Conservation (phyloP, 2,888 invertebrate genomes). For the Drosophila imparisetae region DNA sequence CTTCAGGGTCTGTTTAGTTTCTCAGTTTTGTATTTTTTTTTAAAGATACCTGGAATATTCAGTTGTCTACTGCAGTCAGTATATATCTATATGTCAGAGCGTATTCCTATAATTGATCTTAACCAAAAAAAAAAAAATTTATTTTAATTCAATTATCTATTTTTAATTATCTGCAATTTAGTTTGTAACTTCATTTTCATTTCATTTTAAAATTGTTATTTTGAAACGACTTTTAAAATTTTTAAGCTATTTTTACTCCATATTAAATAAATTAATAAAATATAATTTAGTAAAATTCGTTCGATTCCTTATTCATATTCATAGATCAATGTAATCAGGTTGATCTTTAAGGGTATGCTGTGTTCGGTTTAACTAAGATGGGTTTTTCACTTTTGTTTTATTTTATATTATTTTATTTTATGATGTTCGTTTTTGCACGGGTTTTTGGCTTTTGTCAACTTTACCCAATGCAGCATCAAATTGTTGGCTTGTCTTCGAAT, state of each 20-base stretch:
- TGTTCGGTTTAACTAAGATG: rapidly evolving
- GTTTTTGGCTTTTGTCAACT: conserved; percentile 72
- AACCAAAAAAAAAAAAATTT: rapidly evolving
- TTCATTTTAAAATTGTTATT: background rate
- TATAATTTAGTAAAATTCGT: background rate
- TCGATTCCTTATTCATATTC: background rate
- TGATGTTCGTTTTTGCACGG: conserved; percentile 37
- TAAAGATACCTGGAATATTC: background rate
- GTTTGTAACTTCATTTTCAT: background rate
- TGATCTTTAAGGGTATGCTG: background rate
- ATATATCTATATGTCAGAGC: background rate
- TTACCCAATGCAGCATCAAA: conserved; percentile 71
- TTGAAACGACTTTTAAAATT: too few species aligned
- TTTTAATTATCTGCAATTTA: background rate
- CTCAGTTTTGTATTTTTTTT: background rate
- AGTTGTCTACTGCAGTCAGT: background rate
- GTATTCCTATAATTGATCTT: background rate
- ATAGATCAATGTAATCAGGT: background rate
- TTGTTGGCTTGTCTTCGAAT: conserved; percentile 65
- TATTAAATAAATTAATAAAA: background rate
- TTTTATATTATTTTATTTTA: conserved; percentile 41
- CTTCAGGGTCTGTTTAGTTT: background rate
- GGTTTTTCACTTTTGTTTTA: background rate
- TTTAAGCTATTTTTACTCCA: rapidly evolving
- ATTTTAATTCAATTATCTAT: background rate